phyloP scores from a whole-genome alignment of 2,888 invertebrate species.

The Halictus ligatus region DNA sequence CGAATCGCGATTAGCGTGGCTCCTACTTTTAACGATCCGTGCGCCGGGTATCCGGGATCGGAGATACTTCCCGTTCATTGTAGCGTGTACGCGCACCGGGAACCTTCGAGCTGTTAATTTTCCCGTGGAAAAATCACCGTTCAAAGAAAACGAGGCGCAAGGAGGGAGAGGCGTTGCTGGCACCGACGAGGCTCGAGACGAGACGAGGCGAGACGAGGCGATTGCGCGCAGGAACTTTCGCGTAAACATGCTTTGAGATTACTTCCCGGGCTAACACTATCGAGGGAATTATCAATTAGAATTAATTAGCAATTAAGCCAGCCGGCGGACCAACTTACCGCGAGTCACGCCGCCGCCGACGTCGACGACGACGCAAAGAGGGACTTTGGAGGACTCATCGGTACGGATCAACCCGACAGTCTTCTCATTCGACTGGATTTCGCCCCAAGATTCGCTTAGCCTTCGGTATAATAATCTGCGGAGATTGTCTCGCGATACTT shows the following conservation, averaged over 20 bases:
- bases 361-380: slow-evolving; percentile 35
- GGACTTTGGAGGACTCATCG: slow-evolving; percentile 54
- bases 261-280: slow-evolving; percentile 65
- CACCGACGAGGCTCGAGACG: slow-evolving; percentile 11
- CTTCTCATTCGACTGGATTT: slow-evolving; percentile 62
- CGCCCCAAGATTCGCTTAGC: slow-evolving; percentile 43
- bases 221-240: slow-evolving; percentile 64
- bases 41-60: background rate
- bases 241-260: slow-evolving; percentile 75
- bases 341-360: slow-evolving; percentile 55
- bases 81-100: background rate
- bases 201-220: slow-evolving; percentile 16
- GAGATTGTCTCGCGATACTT: slow-evolving; percentile 47
- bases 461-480: slow-evolving; percentile 46
- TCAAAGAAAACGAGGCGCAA: slow-evolving; percentile 1
- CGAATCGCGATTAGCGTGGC: slow-evolving; percentile 16
- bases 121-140: slow-evolving; percentile 28
- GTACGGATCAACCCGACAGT: slow-evolving; percentile 54
- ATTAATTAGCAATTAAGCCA: slow-evolving; percentile 77
- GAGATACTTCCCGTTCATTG: slow-evolving; percentile 12
- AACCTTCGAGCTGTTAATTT: slow-evolving; percentile 24
- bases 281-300: slow-evolving; percentile 76
- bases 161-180: slow-evolving; percentile 17
- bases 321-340: slow-evolving; percentile 66
- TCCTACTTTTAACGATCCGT: background rate